Percentiles rank a stretch among this genome's conserved stretches.
Conservation (phyloP, 1,140 invertebrate species). For the Hycleus cichorii region DNA sequence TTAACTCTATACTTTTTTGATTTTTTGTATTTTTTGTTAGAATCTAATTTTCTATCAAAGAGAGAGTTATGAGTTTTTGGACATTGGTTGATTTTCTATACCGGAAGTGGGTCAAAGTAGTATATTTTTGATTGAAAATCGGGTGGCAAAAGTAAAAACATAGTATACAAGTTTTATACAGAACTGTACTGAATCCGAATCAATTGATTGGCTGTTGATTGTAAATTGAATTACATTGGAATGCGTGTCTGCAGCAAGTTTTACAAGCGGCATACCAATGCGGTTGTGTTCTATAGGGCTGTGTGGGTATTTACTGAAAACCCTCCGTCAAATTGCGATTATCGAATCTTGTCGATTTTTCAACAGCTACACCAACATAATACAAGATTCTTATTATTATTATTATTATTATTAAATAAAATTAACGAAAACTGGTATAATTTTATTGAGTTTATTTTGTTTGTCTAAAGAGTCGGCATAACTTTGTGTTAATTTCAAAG, state of each 20-base stretch:
- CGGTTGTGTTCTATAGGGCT: conserved; percentile 15
- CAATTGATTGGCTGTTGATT: conserved; percentile 55
- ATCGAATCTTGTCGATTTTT: conserved; percentile 10
- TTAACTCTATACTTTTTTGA: too few species aligned
- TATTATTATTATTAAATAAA: too few species aligned
- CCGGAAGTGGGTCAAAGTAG: too few species aligned
- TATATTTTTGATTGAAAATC: background rate
- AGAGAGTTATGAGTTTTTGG: too few species aligned
- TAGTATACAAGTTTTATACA: conserved; percentile 15
- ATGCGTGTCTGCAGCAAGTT: conserved; percentile 39
- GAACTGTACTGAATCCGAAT: conserved; percentile 46
- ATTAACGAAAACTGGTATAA: too few species aligned
- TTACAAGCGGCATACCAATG: conserved; percentile 29
- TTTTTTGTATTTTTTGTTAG: too few species aligned
- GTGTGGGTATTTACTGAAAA: conserved; percentile 13
- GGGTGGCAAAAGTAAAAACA: conserved; percentile 12
- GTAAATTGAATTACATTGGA: conserved; percentile 52
- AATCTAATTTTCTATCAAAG: too few species aligned
- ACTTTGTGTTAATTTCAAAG: conserved; percentile 11
- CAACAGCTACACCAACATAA: too few species aligned
- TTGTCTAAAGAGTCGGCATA: background rate
- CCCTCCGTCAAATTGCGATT: conserved; percentile 20
- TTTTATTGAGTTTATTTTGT: too few species aligned
- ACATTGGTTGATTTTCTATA: too few species aligned
- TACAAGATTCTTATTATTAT: too few species aligned